Conservation (phyloP, 2,797 vertebrate species). For the Bufotes viridis region DNA sequence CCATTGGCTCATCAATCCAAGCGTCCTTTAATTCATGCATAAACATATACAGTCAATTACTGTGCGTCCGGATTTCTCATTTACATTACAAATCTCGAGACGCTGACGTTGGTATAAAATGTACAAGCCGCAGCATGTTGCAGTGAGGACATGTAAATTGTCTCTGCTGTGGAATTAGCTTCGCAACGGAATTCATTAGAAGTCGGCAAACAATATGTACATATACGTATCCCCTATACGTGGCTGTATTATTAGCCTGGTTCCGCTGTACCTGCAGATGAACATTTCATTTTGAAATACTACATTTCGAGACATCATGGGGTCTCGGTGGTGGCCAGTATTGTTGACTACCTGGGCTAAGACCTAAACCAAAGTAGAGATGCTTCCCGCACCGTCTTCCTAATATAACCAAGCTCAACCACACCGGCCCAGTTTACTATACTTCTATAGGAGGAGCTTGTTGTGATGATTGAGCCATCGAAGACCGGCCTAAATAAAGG, state of each 20-base stretch:
- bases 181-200: conserved; percentile 17
- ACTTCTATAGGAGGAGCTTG: too few relatives aligned
- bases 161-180: conserved; percentile 16
- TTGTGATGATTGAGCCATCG: too few relatives aligned
- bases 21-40: conserved; percentile 41
- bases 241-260: background rate
- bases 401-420: too few relatives aligned
- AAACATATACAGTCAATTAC: conserved; percentile 44
- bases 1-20: conserved; percentile 23
- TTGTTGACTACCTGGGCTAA: background rate
- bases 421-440: too few relatives aligned
- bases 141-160: conserved; percentile 49
- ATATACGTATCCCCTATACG: conserved; percentile 26
- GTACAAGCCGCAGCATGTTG: conserved; percentile 48
- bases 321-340: background rate
- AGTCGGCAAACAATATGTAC: conserved; percentile 4
- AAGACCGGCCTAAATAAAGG: too few relatives aligned
- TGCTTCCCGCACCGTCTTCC: too few relatives aligned
- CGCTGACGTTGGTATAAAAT: conserved; percentile 41
- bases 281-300: background rate
- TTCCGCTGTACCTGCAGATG: background rate
- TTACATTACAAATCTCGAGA: conserved; percentile 48
- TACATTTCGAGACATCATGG: background rate
- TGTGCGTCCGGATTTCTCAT: conserved; percentile 22
- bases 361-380: too few relatives aligned